Conservation (phyloP, 2,113 vertebrate species). For the Panthera leo region DNA sequence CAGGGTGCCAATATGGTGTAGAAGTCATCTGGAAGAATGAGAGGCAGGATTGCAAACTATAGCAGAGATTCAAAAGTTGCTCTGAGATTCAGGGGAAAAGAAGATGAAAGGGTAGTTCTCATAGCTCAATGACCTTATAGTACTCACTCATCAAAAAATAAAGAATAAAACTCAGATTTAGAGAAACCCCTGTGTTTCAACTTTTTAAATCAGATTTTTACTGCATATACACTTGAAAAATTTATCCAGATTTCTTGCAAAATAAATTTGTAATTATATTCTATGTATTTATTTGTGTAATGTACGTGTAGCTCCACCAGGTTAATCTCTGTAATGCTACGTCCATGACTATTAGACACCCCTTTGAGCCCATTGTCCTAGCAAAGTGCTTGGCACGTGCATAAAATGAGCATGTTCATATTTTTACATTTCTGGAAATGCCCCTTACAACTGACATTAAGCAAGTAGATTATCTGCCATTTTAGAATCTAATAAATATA, state of each 20-base stretch:
- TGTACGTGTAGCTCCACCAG: not conserved
- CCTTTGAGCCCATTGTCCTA: not conserved
- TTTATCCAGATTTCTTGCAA: not conserved
- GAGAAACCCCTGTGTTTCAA: not conserved
- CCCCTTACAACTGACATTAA: not conserved
- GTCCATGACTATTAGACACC: not conserved
- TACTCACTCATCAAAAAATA: not conserved
- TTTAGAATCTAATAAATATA: conserved; percentile 30
- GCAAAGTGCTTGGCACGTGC: not conserved
- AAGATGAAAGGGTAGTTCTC: not conserved
- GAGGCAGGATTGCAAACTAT: not conserved
- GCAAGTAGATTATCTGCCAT: not conserved
- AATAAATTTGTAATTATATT: conserved; percentile 7
- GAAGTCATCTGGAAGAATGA: not conserved
- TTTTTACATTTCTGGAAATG: not conserved
- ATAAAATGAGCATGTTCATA: not conserved
- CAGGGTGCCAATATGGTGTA: not conserved
- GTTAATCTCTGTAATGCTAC: not conserved
- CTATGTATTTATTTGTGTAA: not conserved
- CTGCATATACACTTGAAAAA: not conserved
- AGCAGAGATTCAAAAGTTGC: not conserved
- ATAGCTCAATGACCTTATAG: not conserved
- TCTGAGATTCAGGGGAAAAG: not conserved
- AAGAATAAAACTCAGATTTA: not conserved
- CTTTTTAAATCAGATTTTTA: not conserved